Percentiles rank a stretch among this genome's conserved stretches.
Conservation (phyloP, 2,888 invertebrate genomes). For the Blomia tropicalis region DNA sequence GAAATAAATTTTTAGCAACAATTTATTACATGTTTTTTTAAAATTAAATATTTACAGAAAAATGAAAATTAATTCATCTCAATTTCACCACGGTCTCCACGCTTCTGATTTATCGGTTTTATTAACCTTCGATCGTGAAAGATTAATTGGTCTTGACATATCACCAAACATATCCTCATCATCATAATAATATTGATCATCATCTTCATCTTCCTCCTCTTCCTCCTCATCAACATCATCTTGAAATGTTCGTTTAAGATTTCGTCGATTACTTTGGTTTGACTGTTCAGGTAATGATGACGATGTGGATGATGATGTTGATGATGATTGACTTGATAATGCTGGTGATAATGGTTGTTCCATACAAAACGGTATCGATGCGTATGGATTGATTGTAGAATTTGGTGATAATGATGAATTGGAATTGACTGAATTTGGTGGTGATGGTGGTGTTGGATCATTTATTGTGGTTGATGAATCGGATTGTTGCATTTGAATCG, state of each 20-base stretch:
- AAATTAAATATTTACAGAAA: too few species aligned
- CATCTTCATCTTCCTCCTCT: background rate
- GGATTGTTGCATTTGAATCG: background rate
- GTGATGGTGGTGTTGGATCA: background rate
- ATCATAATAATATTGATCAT: background rate
- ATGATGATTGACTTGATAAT: background rate
- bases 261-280: background rate
- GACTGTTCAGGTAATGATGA: background rate
- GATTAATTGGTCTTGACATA: background rate
- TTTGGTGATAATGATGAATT: background rate
- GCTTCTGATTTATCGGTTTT: background rate
- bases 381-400: background rate
- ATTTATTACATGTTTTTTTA: too few species aligned
- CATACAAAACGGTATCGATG: background rate
- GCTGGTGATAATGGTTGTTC: constrained; percentile 6
- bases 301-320: background rate
- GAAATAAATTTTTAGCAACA: too few species aligned
- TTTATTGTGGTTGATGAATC: background rate
- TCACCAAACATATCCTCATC: background rate
- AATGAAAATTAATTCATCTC: too few species aligned
- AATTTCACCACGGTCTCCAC: constrained; percentile 3
- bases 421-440: background rate
- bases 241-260: background rate
- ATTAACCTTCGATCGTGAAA: background rate
- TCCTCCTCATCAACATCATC: background rate